These are phyloP conservation scores for Tiphia femorata DNA, from an alignment of 2,888 invertebrate genomes.

Conservation along the genomic window DNA sequence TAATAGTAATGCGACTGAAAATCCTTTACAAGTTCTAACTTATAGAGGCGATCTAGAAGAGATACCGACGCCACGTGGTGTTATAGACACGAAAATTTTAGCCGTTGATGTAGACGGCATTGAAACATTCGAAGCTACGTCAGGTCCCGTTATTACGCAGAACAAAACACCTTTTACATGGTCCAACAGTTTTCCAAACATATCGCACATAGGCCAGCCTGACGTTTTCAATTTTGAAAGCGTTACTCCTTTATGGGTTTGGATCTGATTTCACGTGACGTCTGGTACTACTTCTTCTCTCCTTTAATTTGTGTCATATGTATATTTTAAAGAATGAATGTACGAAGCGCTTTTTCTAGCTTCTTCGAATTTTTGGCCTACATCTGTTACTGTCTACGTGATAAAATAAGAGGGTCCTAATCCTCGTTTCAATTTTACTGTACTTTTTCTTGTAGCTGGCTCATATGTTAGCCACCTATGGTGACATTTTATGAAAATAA, in stretches of 20 bases:
- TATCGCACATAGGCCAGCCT: slow-evolving; percentile 81
- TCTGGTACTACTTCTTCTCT: neutral
- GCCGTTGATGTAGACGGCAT: slow-evolving; percentile 65
- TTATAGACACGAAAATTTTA: slow-evolving; percentile 73
- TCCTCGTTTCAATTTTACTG: neutral
- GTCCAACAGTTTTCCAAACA: slow-evolving; percentile 76
- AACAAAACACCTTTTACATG: slow-evolving; percentile 77
- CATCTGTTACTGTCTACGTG: too few relatives aligned
- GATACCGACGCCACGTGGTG: slow-evolving; percentile 68
- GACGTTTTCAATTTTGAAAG: slow-evolving; percentile 80
- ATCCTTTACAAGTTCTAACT: slow-evolving; percentile 45
- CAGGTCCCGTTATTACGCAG: slow-evolving; percentile 56
- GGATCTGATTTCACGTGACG: slow-evolving; percentile 60
- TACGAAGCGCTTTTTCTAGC: neutral
- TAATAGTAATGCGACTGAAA: slow-evolving; percentile 25
- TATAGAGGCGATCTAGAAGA: slow-evolving; percentile 60
- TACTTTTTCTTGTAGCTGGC: slow-evolving; percentile 43
- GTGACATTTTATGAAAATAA: slow-evolving; percentile 40
- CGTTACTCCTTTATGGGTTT: slow-evolving; percentile 74
- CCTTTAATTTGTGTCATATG: neutral
- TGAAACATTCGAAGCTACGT: slow-evolving; percentile 58
- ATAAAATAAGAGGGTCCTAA: too few relatives aligned
- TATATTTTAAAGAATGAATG: neutral
- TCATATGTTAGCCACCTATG: slow-evolving; percentile 51
- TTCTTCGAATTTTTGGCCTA: too few relatives aligned